These are phyloP conservation scores for Colostygia pectinataria DNA, from an alignment of 2,888 invertebrate genomes.

Conservation along the genomic window DNA sequence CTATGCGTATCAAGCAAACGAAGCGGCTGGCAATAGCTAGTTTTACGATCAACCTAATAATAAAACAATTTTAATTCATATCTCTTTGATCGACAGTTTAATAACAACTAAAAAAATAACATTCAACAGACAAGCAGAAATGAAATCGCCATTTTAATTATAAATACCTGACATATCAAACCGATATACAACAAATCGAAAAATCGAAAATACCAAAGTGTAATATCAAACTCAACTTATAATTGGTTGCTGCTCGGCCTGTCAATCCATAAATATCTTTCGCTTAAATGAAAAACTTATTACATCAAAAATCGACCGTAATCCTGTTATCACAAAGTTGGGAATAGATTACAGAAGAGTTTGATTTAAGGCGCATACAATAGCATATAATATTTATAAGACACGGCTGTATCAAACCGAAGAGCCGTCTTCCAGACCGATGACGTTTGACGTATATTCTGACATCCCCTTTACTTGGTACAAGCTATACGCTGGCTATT, in stretches of 20 bases:
- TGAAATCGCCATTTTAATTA: constrained; percentile 79
- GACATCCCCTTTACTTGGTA: constrained; percentile 52
- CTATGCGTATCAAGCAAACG: no score
- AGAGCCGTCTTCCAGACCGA: constrained; percentile 77
- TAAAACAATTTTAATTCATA: constrained; percentile 31
- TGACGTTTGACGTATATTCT: constrained; percentile 81
- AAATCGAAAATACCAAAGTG: constrained; percentile 76
- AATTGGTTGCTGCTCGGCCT: constrained; percentile 71
- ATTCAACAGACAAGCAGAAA: constrained; percentile 45
- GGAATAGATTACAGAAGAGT: constrained; percentile 30
- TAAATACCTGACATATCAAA: constrained; percentile 59
- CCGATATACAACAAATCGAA: constrained; percentile 73
- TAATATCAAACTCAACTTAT: constrained; percentile 77
- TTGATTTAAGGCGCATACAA: constrained; percentile 53
- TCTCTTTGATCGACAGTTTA: constrained; percentile 69
- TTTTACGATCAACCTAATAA: no score
- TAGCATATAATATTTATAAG: constrained; percentile 76
- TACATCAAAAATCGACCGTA: constrained; percentile 35
- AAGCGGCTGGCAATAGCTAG: no score
- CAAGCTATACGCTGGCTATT: constrained; percentile 17
- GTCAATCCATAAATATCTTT: constrained; percentile 49
- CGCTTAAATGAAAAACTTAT: constrained; percentile 37
- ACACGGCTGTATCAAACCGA: constrained; percentile 76
- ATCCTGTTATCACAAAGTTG: constrained; percentile 6
- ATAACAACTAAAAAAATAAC: constrained; percentile 40